Evolutionary conservation across 2,797 vertebrate genomes (phyloP).

Genomic region (Tachyglossus aculeatus): DNA sequence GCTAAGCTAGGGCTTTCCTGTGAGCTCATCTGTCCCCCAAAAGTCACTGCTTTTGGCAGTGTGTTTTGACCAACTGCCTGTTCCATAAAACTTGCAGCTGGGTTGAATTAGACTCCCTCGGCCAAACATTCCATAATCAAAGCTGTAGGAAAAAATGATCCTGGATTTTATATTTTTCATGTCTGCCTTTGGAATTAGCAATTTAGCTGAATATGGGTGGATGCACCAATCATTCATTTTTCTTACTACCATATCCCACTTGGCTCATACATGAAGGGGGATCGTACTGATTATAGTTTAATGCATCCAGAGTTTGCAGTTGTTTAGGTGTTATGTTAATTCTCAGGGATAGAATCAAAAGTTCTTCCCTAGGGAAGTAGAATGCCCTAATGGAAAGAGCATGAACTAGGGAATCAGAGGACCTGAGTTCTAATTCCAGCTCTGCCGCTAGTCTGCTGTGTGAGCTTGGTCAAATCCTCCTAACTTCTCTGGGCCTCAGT

Average conservation of each 20-base stretch:
- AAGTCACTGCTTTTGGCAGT: constrained; percentile 9
- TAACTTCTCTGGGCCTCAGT: too few species aligned
- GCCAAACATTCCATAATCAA: constrained; percentile 40
- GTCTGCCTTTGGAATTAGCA: constrained; percentile 34
- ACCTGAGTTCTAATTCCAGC: too few species aligned
- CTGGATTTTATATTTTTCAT: constrained; percentile 36
- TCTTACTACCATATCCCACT: neutral
- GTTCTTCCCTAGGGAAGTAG: too few species aligned
- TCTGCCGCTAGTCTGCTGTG: too few species aligned
- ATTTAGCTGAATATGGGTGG: constrained; percentile 7
- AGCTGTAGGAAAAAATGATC: constrained; percentile 14
- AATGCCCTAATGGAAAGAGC: too few species aligned
- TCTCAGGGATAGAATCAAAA: too few species aligned
- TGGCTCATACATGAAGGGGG: neutral
- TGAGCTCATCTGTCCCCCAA: constrained; percentile 16
- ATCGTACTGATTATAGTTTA: constrained; percentile 26
- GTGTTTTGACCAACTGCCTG: neutral
- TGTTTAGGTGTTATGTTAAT: neutral
- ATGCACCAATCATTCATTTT: constrained; percentile 5
- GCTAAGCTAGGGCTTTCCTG: neutral
- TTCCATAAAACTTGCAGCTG: constrained; percentile 20
- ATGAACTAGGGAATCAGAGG: too few species aligned
- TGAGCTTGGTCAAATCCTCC: too few species aligned
- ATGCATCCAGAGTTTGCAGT: constrained; percentile 6
- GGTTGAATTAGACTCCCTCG: constrained; percentile 23